Evolutionary conservation across 2,797 vertebrate species (phyloP).

Genomic region (Tapirus indicus): DNA sequence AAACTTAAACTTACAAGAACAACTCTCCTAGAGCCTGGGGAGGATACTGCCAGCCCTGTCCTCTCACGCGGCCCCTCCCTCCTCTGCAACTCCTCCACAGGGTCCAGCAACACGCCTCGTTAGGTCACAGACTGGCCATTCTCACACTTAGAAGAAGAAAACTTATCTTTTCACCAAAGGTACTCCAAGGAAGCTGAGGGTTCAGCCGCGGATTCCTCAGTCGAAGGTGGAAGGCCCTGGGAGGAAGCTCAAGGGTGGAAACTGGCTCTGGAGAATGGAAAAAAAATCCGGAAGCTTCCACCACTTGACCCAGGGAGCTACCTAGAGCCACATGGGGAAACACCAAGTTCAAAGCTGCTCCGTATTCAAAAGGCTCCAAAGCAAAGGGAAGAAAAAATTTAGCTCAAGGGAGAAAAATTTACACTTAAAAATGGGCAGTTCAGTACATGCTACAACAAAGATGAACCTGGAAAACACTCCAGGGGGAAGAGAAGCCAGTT

Average conservation of each 20-base stretch:
- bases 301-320: fast-evolving
- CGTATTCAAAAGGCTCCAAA: not conserved
- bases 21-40: fast-evolving
- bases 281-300: not conserved
- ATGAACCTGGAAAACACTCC: fast-evolving
- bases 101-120: too few species aligned
- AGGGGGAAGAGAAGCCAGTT: fast-evolving
- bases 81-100: not conserved
- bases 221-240: not conserved
- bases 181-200: not conserved
- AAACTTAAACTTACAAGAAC: not conserved
- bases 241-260: not conserved
- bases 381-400: not conserved
- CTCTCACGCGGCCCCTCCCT: not conserved
- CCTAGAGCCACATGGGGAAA: not conserved
- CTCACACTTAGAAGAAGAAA: not conserved
- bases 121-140: too few species aligned
- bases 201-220: not conserved
- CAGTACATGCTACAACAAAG: fast-evolving
- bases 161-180: too few species aligned
- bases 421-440: not conserved
- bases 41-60: not conserved
- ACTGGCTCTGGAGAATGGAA: not conserved
- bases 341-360: too few species aligned
- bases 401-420: not conserved